phyloP scores from a whole-genome alignment of 2,888 invertebrate species.

The Morpho achilles region DNA sequence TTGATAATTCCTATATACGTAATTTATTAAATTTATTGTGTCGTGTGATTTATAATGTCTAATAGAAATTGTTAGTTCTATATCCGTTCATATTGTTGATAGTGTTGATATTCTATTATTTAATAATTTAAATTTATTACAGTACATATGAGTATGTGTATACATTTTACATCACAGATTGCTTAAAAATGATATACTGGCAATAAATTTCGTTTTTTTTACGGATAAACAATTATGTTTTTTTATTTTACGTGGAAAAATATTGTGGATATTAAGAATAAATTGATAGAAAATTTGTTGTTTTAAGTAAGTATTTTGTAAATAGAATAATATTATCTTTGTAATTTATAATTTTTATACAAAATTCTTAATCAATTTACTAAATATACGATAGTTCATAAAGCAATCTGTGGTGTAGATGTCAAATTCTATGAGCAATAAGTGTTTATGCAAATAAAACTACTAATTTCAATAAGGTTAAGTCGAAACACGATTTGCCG shows the following conservation, averaged over 20 bases:
- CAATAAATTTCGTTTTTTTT: too few species aligned
- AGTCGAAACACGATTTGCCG: too few species aligned
- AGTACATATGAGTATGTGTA: constrained; percentile 1
- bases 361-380: too few species aligned
- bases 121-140: constrained; percentile 22
- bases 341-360: too few species aligned
- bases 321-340: too few species aligned
- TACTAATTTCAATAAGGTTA: too few species aligned
- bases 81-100: constrained; percentile 28
- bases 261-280: too few species aligned
- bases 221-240: too few species aligned
- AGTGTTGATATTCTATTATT: constrained; percentile 30
- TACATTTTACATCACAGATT: neutral
- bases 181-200: neutral
- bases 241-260: too few species aligned
- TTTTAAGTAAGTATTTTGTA: too few species aligned
- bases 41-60: constrained; percentile 18
- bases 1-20: constrained; percentile 15
- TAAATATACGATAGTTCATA: neutral
- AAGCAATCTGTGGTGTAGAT: constrained; percentile 5
- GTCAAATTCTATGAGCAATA: neutral
- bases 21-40: constrained; percentile 20
- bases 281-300: too few species aligned
- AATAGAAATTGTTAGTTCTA: constrained; percentile 27
- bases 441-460: neutral